A percentile compares a stretch with the other conserved stretches of the same genome.
Evolutionary conservation across 2,797 vertebrate genomes (phyloP).

Genomic region (Paramormyrops hopkinsi): DNA sequence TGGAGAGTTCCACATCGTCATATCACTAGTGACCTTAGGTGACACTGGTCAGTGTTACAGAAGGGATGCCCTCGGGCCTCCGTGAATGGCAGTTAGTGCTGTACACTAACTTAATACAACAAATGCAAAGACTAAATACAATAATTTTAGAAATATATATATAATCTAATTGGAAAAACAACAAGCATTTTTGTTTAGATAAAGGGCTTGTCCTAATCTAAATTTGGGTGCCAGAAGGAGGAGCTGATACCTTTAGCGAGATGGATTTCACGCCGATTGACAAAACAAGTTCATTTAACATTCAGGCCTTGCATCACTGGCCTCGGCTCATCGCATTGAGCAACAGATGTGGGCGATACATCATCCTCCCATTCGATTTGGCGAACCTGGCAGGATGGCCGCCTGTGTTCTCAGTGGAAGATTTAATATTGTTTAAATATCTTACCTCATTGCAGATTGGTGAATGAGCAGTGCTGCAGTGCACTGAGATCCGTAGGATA

Average conservation of each 20-base stretch:
- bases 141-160: background rate
- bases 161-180: background rate
- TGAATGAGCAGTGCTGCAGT: background rate
- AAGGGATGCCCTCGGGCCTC: background rate
- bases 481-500: background rate
- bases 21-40: background rate
- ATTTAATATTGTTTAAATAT: background rate
- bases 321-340: background rate
- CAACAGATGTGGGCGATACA: background rate
- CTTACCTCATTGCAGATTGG: background rate
- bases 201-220: background rate
- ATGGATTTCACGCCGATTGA: background rate
- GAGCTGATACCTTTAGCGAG: background rate
- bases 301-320: background rate
- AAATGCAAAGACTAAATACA: background rate
- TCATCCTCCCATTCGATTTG: background rate
- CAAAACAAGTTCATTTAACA: slow-evolving; percentile 1
- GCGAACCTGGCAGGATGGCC: background rate
- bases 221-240: background rate
- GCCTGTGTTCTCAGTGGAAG: background rate
- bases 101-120: background rate
- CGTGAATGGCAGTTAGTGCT: background rate
- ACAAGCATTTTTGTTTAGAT: background rate
- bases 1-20: background rate
- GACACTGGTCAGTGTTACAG: background rate